Conservation (phyloP, 2,888 invertebrate species). For the Microplitis manilae region DNA sequence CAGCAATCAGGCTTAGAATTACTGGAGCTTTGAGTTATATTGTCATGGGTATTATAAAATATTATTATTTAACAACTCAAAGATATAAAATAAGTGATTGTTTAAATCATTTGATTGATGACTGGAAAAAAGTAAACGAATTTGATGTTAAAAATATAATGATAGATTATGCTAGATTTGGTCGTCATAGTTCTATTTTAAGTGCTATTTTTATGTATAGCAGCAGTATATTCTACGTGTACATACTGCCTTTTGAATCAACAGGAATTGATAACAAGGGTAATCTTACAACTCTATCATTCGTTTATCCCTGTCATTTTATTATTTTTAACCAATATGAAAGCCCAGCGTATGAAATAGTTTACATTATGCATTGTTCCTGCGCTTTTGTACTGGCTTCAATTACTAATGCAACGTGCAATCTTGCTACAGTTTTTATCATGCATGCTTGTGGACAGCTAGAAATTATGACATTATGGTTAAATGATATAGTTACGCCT, state of each 20-base stretch:
- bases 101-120: constrained; percentile 49
- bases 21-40: constrained; percentile 56
- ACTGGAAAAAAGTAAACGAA: constrained; percentile 50
- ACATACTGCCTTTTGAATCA: constrained; percentile 47
- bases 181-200: constrained; percentile 44
- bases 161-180: constrained; percentile 26
- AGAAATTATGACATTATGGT: constrained; percentile 49
- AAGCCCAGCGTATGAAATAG: constrained; percentile 52
- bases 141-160: background rate
- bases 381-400: constrained; percentile 48
- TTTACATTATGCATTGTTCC: constrained; percentile 48
- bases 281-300: constrained; percentile 44
- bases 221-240: constrained; percentile 50
- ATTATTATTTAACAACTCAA: constrained; percentile 45
- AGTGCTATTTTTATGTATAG: constrained; percentile 53
- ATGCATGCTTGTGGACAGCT: constrained; percentile 58
- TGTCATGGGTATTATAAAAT: constrained; percentile 57
- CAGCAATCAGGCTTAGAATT: constrained; percentile 51
- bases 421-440: constrained; percentile 51
- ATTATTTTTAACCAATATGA: constrained; percentile 23
- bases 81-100: constrained; percentile 50
- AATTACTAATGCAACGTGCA: constrained; percentile 48
- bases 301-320: constrained; percentile 35
- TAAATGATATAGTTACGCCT: constrained; percentile 49
- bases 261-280: constrained; percentile 40